Conservation (phyloP, 2,797 vertebrate species). For the Sciaenops ocellatus region DNA sequence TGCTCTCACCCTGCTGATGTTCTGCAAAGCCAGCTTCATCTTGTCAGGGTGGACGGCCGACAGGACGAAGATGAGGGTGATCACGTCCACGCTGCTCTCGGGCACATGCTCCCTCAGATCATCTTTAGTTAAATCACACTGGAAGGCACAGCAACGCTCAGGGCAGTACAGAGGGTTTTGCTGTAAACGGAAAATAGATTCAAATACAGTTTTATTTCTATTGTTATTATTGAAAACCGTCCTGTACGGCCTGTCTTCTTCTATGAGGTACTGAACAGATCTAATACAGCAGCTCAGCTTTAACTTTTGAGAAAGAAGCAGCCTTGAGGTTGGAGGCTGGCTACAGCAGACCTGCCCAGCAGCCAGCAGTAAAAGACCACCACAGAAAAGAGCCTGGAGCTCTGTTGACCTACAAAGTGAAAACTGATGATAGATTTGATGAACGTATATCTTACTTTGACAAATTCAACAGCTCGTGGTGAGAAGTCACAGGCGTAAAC, state of each 20-base stretch:
- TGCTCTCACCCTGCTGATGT: conserved; percentile 89
- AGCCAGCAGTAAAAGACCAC: neutral
- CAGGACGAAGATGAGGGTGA: conserved; percentile 94
- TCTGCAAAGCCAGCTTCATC: conserved; percentile 91
- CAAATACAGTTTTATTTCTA: neutral
- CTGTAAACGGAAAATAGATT: conserved; percentile 73
- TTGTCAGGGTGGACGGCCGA: conserved; percentile 96
- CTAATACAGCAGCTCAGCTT: neutral
- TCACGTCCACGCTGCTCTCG: conserved; percentile 88
- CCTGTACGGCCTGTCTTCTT: neutral
- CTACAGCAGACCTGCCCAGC: neutral
- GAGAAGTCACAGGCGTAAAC: conserved; percentile 98
- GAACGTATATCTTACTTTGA: conserved; percentile 87
- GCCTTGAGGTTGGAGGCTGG: neutral
- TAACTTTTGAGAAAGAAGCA: too few species aligned
- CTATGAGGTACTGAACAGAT: neutral
- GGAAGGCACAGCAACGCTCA: conserved; percentile 92
- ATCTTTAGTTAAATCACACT: conserved; percentile 95
- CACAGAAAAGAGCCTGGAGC: too few species aligned
- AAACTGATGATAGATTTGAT: too few species aligned
- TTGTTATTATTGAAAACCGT: neutral
- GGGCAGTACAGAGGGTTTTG: conserved; percentile 88
- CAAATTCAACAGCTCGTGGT: conserved; percentile 94
- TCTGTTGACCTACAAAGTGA: neutral
- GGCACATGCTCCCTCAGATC: conserved; percentile 87